Evolutionary conservation across 2,113 vertebrate genomes (phyloP).

Genomic region (Vanacampus margaritifer): DNA sequence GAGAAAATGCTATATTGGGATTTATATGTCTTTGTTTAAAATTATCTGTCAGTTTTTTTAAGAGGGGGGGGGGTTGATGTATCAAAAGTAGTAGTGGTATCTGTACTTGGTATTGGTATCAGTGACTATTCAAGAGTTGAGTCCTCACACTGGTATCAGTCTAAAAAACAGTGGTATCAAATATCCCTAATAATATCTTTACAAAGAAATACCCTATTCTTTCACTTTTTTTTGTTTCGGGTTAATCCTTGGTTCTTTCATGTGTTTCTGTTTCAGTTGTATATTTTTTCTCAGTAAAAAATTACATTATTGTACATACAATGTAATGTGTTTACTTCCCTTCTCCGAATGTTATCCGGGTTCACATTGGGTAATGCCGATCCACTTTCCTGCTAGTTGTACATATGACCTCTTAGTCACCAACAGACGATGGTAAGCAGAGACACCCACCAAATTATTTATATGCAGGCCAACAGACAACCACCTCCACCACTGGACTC

Average conservation of each 20-base stretch:
- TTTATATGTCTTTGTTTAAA: no score
- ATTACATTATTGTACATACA: not conserved
- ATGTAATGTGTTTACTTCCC: not conserved
- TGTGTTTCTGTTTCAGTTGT: not conserved
- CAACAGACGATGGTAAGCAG: slow-evolving; percentile 60
- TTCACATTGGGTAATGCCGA: slow-evolving; percentile 39
- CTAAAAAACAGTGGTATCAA: no score
- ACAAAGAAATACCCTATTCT: no score
- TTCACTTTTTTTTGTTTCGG: not conserved
- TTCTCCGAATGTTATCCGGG: slow-evolving; percentile 4
- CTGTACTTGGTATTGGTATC: no score
- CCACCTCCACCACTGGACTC: slow-evolving; percentile 50
- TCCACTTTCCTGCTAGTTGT: slow-evolving; percentile 46
- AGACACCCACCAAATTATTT: slow-evolving; percentile 64
- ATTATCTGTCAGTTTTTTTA: no score
- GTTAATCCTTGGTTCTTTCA: not conserved
- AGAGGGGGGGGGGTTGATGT: no score
- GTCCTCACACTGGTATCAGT: no score
- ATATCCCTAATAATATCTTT: no score
- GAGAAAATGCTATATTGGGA: no score
- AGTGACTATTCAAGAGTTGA: no score
- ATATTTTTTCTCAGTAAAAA: not conserved
- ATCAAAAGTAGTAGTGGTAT: no score
- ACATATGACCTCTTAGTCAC: slow-evolving; percentile 59
- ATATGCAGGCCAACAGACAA: slow-evolving; percentile 51